Conservation (phyloP, 1,140 invertebrate genomes). For the Apis florea region DNA sequence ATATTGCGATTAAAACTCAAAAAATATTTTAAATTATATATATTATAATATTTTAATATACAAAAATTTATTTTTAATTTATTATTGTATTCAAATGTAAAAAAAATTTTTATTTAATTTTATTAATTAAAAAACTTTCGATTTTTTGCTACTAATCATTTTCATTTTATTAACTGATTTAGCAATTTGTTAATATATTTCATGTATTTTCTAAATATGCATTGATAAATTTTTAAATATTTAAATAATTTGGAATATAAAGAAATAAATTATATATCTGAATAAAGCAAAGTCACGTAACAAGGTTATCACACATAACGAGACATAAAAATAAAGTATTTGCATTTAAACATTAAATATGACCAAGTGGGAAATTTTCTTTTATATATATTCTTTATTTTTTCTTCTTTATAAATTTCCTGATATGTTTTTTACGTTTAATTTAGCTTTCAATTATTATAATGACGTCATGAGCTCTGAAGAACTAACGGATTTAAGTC, state of each 20-base stretch:
- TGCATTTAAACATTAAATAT: background rate
- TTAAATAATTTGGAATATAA: background rate
- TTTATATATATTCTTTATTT: too few relatives aligned
- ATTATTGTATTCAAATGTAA: too few relatives aligned
- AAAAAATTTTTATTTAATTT: background rate
- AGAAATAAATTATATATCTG: background rate
- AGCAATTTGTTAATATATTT: background rate
- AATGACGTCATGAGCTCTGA: constrained; percentile 8
- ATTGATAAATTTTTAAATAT: background rate
- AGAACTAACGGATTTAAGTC: constrained; percentile 34
- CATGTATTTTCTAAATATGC: background rate
- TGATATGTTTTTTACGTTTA: background rate
- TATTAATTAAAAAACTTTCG: too few relatives aligned
- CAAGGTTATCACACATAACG: background rate
- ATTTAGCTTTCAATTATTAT: constrained; percentile 13
- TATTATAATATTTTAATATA: background rate
- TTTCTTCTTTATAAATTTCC: background rate
- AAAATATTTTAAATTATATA: background rate
- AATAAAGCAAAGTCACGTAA: background rate
- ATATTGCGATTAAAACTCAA: constrained; percentile 37
- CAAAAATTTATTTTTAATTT: background rate
- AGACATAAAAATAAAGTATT: background rate
- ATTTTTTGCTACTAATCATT: background rate
- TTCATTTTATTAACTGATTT: background rate
- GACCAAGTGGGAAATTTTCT: background rate